A percentile compares a stretch with the other conserved stretches of the same genome.
Evolutionary conservation across 1,140 invertebrate species (phyloP).

Genomic region (Drosophila persimilis): DNA sequence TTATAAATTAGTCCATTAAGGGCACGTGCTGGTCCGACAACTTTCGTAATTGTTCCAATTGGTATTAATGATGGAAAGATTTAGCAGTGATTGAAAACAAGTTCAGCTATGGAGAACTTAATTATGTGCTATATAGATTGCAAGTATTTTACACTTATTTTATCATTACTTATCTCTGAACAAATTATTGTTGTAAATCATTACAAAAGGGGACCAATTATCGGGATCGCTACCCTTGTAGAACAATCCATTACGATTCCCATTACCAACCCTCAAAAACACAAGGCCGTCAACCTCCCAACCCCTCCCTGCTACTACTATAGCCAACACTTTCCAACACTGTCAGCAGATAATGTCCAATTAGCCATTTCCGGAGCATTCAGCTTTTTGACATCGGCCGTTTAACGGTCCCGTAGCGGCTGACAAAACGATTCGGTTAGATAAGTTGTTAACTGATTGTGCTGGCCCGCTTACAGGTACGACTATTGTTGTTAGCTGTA

Average conservation of each 20-base stretch:
- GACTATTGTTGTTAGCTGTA: slow-evolving; percentile 55
- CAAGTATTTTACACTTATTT: no score
- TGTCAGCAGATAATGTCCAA: slow-evolving; percentile 48
- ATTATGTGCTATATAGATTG: neutral
- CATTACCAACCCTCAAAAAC: neutral
- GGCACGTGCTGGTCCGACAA: slow-evolving; percentile 39
- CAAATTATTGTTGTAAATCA: neutral
- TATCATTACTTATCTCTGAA: neutral
- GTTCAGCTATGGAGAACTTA: neutral
- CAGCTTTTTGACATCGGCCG: slow-evolving; percentile 55
- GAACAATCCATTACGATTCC: neutral
- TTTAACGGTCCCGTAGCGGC: slow-evolving; percentile 44
- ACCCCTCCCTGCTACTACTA: neutral
- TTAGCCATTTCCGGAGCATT: slow-evolving; percentile 70
- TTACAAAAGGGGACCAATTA: neutral
- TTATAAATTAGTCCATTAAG: slow-evolving; percentile 38
- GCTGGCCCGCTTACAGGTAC: slow-evolving; percentile 18
- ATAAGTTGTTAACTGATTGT: slow-evolving; percentile 59
- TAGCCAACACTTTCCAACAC: slow-evolving; percentile 44
- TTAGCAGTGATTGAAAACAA: slow-evolving; percentile 17
- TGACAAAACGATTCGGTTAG: slow-evolving; percentile 41
- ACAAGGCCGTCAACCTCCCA: neutral
- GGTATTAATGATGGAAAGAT: slow-evolving; percentile 40
- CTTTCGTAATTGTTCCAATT: slow-evolving; percentile 41
- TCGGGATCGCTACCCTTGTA: no score